Evolutionary conservation across 2,888 invertebrate genomes (phyloP).

Genomic region (Polyommatus iphigenia): DNA sequence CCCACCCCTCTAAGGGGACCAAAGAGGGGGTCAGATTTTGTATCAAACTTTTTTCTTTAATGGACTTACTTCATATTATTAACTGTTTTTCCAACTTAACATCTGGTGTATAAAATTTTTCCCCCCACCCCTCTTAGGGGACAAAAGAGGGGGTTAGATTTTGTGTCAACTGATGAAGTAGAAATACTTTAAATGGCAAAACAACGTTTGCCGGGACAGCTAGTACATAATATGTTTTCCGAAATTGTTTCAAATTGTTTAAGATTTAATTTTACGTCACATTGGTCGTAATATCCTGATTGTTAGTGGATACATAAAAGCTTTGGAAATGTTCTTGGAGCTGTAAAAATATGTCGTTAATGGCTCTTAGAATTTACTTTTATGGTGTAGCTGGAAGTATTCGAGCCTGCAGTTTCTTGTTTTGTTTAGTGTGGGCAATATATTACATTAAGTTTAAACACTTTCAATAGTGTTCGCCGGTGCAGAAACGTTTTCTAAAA

Average conservation of each 20-base stretch:
- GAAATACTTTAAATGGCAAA: too few species aligned
- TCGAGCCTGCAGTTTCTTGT: neutral
- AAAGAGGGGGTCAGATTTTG: too few species aligned
- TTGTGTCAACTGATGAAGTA: too few species aligned
- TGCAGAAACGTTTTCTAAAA: neutral
- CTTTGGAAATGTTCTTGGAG: constrained; percentile 10
- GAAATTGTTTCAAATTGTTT: neutral
- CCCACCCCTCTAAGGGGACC: too few species aligned
- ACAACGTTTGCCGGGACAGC: too few species aligned
- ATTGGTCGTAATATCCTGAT: neutral
- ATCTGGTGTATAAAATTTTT: too few species aligned
- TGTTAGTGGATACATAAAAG: constrained; percentile 7
- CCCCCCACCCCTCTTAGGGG: too few species aligned
- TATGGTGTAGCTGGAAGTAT: neutral
- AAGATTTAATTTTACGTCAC: neutral
- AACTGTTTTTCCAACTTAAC: too few species aligned
- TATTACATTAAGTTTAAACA: neutral
- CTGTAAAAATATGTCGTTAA: constrained; percentile 1
- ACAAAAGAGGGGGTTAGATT: too few species aligned
- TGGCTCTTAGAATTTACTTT: constrained; percentile 16
- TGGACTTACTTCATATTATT: too few species aligned
- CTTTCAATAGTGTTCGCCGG: neutral
- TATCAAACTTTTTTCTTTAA: too few species aligned
- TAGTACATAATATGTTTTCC: too few species aligned
- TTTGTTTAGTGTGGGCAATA: neutral